These are phyloP conservation scores for Phyto melanocephala DNA, from an alignment of 2,888 invertebrate species.

Conservation along the genomic window DNA sequence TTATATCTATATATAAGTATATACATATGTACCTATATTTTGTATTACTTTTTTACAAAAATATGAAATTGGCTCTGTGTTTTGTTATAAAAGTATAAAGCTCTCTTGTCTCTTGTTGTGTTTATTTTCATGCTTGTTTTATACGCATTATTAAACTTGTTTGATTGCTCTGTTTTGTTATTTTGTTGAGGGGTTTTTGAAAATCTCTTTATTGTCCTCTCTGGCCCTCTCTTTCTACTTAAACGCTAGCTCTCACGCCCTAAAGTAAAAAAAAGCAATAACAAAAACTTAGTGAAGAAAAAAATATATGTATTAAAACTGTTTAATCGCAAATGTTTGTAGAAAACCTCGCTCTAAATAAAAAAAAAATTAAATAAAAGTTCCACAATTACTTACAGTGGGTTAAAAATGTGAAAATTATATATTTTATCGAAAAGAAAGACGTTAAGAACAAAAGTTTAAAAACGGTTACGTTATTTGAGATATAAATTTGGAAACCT, in stretches of 20 bases:
- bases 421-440: too few relatives aligned
- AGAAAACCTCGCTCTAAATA: neutral
- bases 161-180: neutral
- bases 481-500: too few relatives aligned
- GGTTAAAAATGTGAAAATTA: neutral
- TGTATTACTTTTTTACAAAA: neutral
- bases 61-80: constrained; percentile 12
- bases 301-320: neutral
- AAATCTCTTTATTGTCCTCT: constrained; percentile 27
- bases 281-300: neutral
- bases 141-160: constrained; percentile 42
- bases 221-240: neutral
- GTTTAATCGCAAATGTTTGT: neutral
- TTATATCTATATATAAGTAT: neutral
- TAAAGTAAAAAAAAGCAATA: constrained; percentile 32
- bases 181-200: neutral
- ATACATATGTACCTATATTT: neutral
- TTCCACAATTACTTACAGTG: neutral
- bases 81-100: constrained; percentile 20
- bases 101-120: constrained; percentile 17
- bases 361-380: neutral
- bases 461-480: too few relatives aligned
- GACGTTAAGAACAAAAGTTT: too few relatives aligned
- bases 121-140: constrained; percentile 21
- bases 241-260: constrained; percentile 51